phyloP scores from a whole-genome alignment of 2,888 invertebrate genomes.

The Drosophila trichaetosa region DNA sequence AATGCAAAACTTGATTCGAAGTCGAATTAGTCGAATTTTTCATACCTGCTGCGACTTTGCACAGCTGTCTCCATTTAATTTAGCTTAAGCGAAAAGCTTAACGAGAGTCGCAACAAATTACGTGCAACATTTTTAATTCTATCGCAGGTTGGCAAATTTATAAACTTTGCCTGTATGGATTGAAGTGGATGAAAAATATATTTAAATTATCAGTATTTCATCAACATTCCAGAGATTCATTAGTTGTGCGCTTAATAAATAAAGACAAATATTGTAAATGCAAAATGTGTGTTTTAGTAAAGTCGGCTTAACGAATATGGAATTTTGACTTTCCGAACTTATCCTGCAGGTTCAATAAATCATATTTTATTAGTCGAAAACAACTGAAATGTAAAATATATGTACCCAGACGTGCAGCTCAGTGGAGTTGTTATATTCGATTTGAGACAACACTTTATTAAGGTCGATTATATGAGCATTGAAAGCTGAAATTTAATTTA shows the following conservation, averaged over 20 bases:
- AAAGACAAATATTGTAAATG: neutral
- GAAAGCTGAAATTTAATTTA: neutral
- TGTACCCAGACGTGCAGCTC: neutral
- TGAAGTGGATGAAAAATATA: neutral
- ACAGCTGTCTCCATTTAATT: constrained; percentile 28
- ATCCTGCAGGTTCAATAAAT: neutral
- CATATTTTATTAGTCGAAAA: neutral
- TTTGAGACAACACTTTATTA: neutral
- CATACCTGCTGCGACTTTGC: constrained; percentile 15
- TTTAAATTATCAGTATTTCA: neutral
- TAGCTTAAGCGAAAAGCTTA: constrained; percentile 16
- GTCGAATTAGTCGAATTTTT: constrained; percentile 24
- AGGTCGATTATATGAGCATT: neutral
- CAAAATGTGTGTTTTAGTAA: neutral
- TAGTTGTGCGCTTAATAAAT: neutral
- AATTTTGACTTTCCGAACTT: neutral
- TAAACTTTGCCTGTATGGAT: constrained; percentile 2
- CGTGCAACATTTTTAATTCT: neutral
- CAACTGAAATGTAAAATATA: neutral
- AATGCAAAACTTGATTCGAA: constrained; percentile 36
- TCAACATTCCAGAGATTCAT: neutral
- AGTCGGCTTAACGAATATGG: neutral
- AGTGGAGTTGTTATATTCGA: neutral
- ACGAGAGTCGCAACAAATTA: neutral
- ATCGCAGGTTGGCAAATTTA: neutral